A percentile compares a stretch with the other conserved stretches of the same genome.
These are phyloP conservation scores for Macrotis lagotis DNA, from an alignment of 2,113 vertebrate genomes.

Conservation along the genomic window DNA sequence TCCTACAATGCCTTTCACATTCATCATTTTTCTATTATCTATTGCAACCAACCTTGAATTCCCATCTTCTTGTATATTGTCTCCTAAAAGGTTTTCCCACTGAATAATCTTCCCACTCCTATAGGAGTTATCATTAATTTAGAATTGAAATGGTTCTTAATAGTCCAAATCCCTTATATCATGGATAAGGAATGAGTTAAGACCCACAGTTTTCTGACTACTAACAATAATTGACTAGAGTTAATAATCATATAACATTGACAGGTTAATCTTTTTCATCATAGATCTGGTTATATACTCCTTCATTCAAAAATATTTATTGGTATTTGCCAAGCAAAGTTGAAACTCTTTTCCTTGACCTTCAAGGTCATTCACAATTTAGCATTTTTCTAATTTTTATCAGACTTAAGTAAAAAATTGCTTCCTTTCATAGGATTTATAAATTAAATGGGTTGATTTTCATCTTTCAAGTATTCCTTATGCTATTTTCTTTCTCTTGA, in stretches of 20 bases:
- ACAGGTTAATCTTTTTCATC: not conserved
- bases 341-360: not conserved
- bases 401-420: not conserved
- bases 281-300: not conserved
- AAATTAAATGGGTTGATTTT: not conserved
- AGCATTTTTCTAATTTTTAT: not conserved
- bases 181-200: not conserved
- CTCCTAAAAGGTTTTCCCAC: not conserved
- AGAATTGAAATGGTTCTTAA: not conserved
- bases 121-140: not conserved
- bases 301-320: not conserved
- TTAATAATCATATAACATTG: not conserved
- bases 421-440: not conserved
- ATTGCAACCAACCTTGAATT: not conserved
- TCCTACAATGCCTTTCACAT: not conserved
- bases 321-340: not conserved
- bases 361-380: not conserved
- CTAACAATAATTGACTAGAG: too few species aligned
- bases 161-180: not conserved
- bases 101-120: not conserved
- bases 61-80: not conserved
- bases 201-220: not conserved
- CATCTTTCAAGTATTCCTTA: not conserved
- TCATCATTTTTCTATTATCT: not conserved
- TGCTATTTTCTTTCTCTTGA: not conserved